phyloP scores from a whole-genome alignment of 2,797 vertebrate genomes.

The Phoebastria nigripes region DNA sequence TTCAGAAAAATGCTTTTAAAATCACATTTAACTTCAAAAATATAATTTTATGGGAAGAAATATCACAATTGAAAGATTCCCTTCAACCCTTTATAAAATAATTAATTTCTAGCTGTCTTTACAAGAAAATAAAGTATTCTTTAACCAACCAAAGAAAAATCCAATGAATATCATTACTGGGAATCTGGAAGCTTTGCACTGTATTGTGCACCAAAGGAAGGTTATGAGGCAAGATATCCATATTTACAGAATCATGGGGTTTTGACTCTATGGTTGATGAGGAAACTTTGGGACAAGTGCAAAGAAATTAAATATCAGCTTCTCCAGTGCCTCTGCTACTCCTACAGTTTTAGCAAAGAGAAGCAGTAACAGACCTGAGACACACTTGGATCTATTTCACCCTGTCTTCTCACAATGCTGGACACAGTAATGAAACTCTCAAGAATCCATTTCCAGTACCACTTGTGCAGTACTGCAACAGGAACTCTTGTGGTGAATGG shows the following conservation, averaged over 20 bases:
- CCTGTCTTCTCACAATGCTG: background rate
- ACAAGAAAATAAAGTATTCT: background rate
- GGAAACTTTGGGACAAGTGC: background rate
- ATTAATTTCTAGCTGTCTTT: background rate
- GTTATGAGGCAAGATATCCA: background rate
- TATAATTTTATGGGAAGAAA: background rate
- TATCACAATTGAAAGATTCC: background rate
- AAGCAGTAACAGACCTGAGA: background rate
- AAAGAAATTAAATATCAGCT: background rate
- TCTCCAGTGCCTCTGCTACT: background rate
- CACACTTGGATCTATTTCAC: background rate
- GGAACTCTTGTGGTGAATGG: background rate
- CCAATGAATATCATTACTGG: background rate
- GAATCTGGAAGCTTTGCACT: background rate
- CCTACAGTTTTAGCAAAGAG: background rate
- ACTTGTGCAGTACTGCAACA: background rate
- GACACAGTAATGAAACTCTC: background rate
- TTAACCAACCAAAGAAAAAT: background rate
- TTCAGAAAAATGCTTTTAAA: background rate
- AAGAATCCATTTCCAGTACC: background rate
- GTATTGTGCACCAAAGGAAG: background rate
- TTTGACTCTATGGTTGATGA: background rate
- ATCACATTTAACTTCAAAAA: background rate
- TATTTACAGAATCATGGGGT: background rate
- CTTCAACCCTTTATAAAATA: background rate